Conservation (phyloP, 2,797 vertebrate genomes). For the Parauchenoglanis punctatus region DNA sequence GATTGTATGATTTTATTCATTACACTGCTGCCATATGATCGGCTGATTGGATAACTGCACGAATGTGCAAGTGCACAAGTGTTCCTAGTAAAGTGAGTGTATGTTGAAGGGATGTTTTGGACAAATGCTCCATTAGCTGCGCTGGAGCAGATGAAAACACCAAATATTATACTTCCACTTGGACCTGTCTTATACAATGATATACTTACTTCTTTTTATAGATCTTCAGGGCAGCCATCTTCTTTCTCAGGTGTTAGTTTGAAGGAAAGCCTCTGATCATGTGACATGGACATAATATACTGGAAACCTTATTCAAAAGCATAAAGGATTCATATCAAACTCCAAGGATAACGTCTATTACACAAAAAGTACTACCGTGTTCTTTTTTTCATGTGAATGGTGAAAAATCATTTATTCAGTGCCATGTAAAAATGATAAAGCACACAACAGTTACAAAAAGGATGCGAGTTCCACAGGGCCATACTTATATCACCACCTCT, state of each 20-base stretch:
- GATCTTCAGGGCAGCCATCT: not conserved
- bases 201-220: not conserved
- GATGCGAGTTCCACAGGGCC: slow-evolving; percentile 66
- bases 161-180: not conserved
- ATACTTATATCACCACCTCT: slow-evolving; percentile 61
- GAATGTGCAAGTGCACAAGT: not conserved
- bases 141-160: not conserved
- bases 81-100: not conserved
- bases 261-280: not conserved
- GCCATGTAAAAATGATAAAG: slow-evolving; percentile 82
- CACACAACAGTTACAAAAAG: slow-evolving; percentile 70
- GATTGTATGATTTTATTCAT: not conserved
- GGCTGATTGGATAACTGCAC: not conserved
- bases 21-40: not conserved
- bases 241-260: not conserved
- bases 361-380: slow-evolving; percentile 19
- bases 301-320: not conserved
- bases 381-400: slow-evolving; percentile 57
- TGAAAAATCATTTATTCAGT: slow-evolving; percentile 85
- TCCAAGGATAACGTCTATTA: not conserved
- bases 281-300: not conserved
- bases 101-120: not conserved
- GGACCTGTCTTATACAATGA: not conserved
- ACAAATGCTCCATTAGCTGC: not conserved
- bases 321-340: not conserved